A percentile compares a stretch with the other conserved stretches of the same genome.
Conservation (phyloP, 2,113 vertebrate genomes). For the Cryptoleucopteryx plumbea region DNA sequence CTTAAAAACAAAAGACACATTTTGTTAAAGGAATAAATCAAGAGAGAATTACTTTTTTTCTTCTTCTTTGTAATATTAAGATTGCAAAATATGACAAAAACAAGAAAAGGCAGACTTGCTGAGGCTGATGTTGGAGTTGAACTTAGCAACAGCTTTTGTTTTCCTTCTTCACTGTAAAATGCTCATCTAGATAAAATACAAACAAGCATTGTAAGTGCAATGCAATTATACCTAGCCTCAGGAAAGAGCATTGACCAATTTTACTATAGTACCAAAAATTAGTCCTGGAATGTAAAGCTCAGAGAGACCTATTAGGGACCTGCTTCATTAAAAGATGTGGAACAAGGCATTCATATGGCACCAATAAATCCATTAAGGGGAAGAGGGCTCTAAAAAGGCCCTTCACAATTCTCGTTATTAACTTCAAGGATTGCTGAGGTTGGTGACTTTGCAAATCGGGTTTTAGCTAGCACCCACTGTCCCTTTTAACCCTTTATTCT, state of each 20-base stretch:
- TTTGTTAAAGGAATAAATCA: neutral
- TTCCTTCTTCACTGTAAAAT: neutral
- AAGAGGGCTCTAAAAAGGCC: constrained; percentile 14
- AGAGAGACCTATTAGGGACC: constrained; percentile 25
- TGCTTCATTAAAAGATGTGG: constrained; percentile 60
- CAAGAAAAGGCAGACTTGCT: neutral
- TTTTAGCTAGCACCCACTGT: neutral
- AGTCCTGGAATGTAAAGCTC: constrained; percentile 54
- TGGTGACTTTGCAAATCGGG: neutral
- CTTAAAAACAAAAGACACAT: neutral
- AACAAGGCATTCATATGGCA: constrained; percentile 47
- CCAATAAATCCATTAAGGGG: constrained; percentile 61
- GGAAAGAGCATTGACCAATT: constrained; percentile 46
- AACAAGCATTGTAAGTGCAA: constrained; percentile 11
- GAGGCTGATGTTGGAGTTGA: neutral
- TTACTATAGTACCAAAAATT: constrained; percentile 56
- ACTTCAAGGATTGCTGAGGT: neutral
- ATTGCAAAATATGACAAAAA: neutral
- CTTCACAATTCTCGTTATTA: constrained; percentile 29
- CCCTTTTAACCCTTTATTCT: neutral
- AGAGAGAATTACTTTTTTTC: neutral
- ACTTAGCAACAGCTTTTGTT: constrained; percentile 45
- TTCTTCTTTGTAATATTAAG: neutral
- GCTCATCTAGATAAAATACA: constrained; percentile 47
- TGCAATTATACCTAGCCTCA: constrained; percentile 62